Base-by-base conservation (phyloP, 2,888 invertebrate genomes). In the Drosophila merina region DNA sequence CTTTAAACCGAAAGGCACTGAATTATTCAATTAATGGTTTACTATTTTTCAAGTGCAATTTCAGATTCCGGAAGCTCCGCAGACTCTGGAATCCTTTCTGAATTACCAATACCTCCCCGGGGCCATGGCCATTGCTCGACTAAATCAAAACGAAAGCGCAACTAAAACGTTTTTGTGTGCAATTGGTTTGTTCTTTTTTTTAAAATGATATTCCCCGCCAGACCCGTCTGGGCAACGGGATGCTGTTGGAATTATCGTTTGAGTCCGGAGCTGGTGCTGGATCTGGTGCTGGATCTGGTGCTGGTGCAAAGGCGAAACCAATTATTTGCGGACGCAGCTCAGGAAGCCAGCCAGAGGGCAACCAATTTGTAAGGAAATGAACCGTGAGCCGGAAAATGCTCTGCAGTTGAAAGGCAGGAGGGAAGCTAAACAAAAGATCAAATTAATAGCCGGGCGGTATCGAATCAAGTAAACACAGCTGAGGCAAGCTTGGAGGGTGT, bases 181-280 rank as follows among this genome's bases (percentile, higher is more conserved):
- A 87, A 89, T 88, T 89, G 88, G 87, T 88, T 89, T 89, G 89
- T 83, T 85, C 72, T 88, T 80, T 81, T 80, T 72, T 71, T 75
- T 87, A 77, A 78, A 80, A 86, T 80, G 79, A 76, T 86, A 83
- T 88, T 86, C 82, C n/a, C 28, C 20, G n/a, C 10, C 33, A 10
- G n/a, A n/a, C 73, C 82, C 72, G 66, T 58, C 67, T 66, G 74
- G 72, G 57, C 33, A 70, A 56, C 45, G 74, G 66, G 64, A 49
- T 64, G 64, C 40, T 20, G 40, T 20, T 3, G 40, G 40, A 42
- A 20, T 20, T 20, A 20, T 14, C 14, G 40, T 9, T 20, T 14
- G 8, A 42, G 40, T 7, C 4, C 62, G 64, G 49, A 25, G 48
- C 52, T 68, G 44, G 36, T 44, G 67, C 50, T 14, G 8, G 14